Base-by-base conservation (phyloP, 2,797 vertebrate species). In the Aldrovandia affinis region DNA sequence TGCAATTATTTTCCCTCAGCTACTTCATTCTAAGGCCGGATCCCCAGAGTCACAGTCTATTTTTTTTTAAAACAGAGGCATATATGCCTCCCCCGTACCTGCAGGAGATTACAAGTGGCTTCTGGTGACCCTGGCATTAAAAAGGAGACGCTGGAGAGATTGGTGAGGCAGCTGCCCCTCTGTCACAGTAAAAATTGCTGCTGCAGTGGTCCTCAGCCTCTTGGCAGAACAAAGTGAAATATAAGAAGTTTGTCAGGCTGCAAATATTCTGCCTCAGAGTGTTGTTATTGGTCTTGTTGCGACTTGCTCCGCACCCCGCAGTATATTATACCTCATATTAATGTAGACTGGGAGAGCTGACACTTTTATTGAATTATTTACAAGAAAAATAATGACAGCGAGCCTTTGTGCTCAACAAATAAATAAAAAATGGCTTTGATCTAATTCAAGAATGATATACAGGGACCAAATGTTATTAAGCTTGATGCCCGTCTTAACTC, bases 351-450 rank as follows among this genome's bases (percentile, higher is more conserved):
- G 85, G 80, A 25, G 55, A 84, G 88, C 84, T 94, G 94, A 93
- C 94, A 90, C 91, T 94, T 95, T 94, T 94, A 95, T 95, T 95
- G 91, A 92, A 95, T 95, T 94, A 95, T 95, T 95, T 93, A 94
- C 94, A 94, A 92, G 92, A 89, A 88, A 94, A 95, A 95, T 94
- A 94, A 95, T 95, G 94, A 95, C 89, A 88, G 89, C 75, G 82
- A 90, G 89, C 91, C 90, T 91, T 88, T 78, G 89, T 83, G 83
- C 92, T 92, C 94, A 94, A 94, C 93, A 95, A 94, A 95, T 94
- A 95, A 95, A 96, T 95, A 95, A 94, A 94, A 94, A 92, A 92
- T 85, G 88, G 91, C 87, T 90, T 89, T 95, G 95, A 95, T 95
- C 93, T 88, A 93, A 95, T 95, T 88, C 80, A 33, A 85, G 84